Evolutionary conservation across 2,888 invertebrate species (phyloP), one percentile per base, ranked within the genome.

Genomic region (Pheosia gnoma): DNA sequence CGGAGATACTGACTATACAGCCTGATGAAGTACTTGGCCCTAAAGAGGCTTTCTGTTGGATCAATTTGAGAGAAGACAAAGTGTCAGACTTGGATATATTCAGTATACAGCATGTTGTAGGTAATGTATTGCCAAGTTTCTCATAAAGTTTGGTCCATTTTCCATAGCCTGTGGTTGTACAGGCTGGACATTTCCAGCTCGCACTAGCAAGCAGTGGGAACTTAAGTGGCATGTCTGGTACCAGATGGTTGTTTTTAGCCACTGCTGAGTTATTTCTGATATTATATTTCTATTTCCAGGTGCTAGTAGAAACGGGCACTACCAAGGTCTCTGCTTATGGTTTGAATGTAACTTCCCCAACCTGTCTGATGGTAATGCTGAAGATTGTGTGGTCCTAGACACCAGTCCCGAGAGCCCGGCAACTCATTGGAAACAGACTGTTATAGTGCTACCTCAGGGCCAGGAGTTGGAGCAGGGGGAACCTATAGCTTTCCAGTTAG

Each of bases 401-500:
- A 98, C 98, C 5, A 95, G 97, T 43, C 98, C 98, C 1, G 86
- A 90, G 25, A 91, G 94, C 6, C 89, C 94, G 0, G 90, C 94
- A 36, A 99, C 99, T 0, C 99, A 99, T 90, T 99, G 99, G 99
- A 98, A 98, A 81, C 98, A 99, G 87, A 98, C 98, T 0, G 95
- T 98, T 0, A 95, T 98, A 69, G 95, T 98, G 3, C 87, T 98
- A 55, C 98, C 98, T 0, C 85, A 95, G 36, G 93, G 95, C 61
- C 89, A 94, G 37, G 84, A 90, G 63, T 94, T 95, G 58, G 96
- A 91, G 10, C 73, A 82, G 60, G 94, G 94, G 0, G 95, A 96
- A 68, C 96, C 97, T 0, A 92, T 97, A 54, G 96, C 96, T 25
- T 97, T 96, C 85, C 94, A 95, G 79, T 86, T 97, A 56, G 85